Evolutionary conservation across 2,113 vertebrate species (phyloP), one percentile per base, ranked within the genome.

Genomic region (Charina bottae): DNA sequence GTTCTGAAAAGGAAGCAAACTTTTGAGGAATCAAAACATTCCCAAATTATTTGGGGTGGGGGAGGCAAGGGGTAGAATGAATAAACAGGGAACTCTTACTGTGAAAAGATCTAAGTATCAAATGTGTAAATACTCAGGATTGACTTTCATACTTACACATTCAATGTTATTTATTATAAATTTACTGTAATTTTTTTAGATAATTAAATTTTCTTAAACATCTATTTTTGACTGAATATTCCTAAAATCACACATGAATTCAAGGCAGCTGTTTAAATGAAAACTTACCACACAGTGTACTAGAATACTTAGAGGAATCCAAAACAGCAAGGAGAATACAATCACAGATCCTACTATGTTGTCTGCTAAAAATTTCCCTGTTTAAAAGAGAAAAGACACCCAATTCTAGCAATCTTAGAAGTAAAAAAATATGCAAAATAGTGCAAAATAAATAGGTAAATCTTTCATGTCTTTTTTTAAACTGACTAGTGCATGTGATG

Each of bases 331-430:
- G 59, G 99, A 99, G 97, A 99, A 99, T 85, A 99, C 99, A 68
- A 99, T 97, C n/a, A 99, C 99, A 0, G 99, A 99, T 28, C 99
- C 99, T 49, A 99, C 99, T 6, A 99, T 99, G 95, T 99, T 99
- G 94, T 99, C 99, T 0, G 99, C 99, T 72, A 99, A 96, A 95
- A 99, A 99, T 96, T 99, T 99, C 49, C 99, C 99, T 99, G 97
- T 90, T n/a, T 11, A 87, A 85, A 0, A 89, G 33, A 83, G 21
- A 0, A 84, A 13, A 88, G 23, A 91, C 13, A 90, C 2, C 28
- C 33, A 55, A 54, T 54, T 37, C 11, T 86, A 86, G 37, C 33
- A 54, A 46, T 24, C 15, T 58, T 42, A 58, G 42, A 54, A 64
- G 53, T 33, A 90, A 58, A 28, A 28, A 24, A 59, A 83, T 15